Base-by-base conservation (phyloP, 2,113 vertebrate genomes). In the Anseranas semipalmata region DNA sequence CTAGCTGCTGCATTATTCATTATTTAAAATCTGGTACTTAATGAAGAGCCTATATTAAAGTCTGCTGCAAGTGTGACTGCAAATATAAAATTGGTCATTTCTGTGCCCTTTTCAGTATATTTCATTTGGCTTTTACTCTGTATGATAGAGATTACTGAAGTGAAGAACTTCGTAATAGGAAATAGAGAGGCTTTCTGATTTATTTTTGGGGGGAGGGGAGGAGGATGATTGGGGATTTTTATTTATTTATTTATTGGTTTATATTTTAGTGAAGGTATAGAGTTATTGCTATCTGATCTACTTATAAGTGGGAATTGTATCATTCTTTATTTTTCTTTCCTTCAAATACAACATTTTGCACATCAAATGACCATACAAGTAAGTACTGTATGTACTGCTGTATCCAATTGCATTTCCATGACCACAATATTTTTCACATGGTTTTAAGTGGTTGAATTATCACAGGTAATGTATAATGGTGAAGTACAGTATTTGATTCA, bases 381-480 rank as follows among this genome's bases (percentile, higher is more conserved):
- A 27, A 37, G 24, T 50, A 39, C 1, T 68, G 16, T n/a, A n/a
- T n/a, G 16, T 46, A 59, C 24, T 71, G 4, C 5, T 75, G 1
- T 28, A 63, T 88, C 21, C 8, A 59, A 12, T 0, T 9, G 1
- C 10, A 72, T 85, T 82, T 79, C 17, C 10, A 30, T 5, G 77
- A 1, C 2, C 33, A 55, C 6, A 1, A 1, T 3, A 45, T n/a
- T 77, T 84, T 24, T 50, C 45, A 41, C 19, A 17, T 52, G 11
- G 43, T 14, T 25, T 2, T 5, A 52, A 73, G 4, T 46, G 9
- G 21, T 2, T 77, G 17, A 81, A 41, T 30, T 24, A 6, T 70
- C 24, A 25, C 12, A 67, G 16, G 15, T 50, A 41, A 43, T 9
- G 0, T 21, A n/a, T 4, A 50, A 20, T 3, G 1, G 3, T 50